Evolutionary conservation across 2,797 vertebrate genomes (phyloP).

Genomic region (Chelmon rostratus): DNA sequence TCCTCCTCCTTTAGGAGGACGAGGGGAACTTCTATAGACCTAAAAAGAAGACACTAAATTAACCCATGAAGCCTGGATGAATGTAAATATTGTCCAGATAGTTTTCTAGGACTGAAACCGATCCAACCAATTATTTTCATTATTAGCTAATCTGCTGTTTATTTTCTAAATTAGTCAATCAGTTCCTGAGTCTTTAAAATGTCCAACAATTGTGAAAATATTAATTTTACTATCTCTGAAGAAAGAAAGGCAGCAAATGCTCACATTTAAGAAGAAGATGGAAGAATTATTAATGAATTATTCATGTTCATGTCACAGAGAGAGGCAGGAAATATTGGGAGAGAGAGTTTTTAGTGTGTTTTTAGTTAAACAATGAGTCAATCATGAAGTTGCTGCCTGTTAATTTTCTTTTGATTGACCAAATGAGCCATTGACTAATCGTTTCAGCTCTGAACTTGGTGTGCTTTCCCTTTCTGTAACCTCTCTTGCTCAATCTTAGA

Average conservation of each 20-base stretch:
- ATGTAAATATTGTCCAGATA: neutral
- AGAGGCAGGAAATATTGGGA: neutral
- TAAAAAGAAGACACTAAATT: neutral
- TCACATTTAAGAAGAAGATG: neutral
- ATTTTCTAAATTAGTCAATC: neutral
- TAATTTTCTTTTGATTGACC: neutral
- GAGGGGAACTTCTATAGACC: neutral
- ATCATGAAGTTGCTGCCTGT: too few relatives aligned
- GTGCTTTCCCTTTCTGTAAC: neutral
- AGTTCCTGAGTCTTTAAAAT: neutral
- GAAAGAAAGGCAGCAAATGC: neutral
- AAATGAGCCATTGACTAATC: neutral
- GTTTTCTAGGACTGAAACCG: neutral
- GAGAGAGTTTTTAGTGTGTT: neutral
- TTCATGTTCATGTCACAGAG: too few relatives aligned
- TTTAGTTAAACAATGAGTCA: too few relatives aligned
- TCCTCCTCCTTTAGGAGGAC: neutral
- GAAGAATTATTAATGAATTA: too few relatives aligned
- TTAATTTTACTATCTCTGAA: neutral
- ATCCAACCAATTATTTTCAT: too few relatives aligned
- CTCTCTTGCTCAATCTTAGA: neutral
- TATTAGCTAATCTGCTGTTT: neutral
- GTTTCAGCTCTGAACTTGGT: neutral
- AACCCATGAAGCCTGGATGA: neutral
- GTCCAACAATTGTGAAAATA: neutral